Base-by-base conservation (phyloP, 2,113 vertebrate genomes). In the Calypte anna region DNA sequence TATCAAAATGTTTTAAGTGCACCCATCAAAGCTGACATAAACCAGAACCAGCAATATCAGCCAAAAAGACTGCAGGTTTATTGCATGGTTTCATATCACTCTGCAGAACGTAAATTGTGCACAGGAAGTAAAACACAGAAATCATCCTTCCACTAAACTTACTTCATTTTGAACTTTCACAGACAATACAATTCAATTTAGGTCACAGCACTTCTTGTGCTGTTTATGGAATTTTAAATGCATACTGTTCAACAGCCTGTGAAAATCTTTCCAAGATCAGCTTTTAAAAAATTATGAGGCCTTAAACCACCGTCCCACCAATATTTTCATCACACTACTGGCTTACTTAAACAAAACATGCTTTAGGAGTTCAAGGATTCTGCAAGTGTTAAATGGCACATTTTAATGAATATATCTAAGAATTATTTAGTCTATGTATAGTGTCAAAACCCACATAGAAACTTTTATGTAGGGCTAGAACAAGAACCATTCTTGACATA, bases 1-100 rank as follows among this genome's bases (percentile, higher is more conserved):
- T 96, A 96, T 96, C 80, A 80, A 72, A 91, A 88, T 66, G 54
- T 87, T 96, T 96, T 95, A 96, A 96, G 86, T 61, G 59, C 58
- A 87, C 88, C 88, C 89, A 96, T 96, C 95, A 91, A 87, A 86
- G 31, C 64, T 82, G 86, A 88, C 68, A 91, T 88, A 89, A 95
- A 92, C 83, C 79, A 83, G 75, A 93, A 93, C 80, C 77, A 70
- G 67, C 2, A 0, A 92, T 61, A 91, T 91, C 75, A 94, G 43
- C 57, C 57, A 81, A 82, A 75, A 75, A 93, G 61, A 86, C 82
- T 93, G 59, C 31, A 77, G 46, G 79, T 78, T 95, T 85, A 89
- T 78, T 85, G 78, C 51, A 44, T 23, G 51, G 54, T 51, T 96
- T 93, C 94, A 80, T 48, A 76, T 86, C 90, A 93, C 33, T 30